These are phyloP conservation scores for Delichon dasypus DNA, from an alignment of 2,797 vertebrate species.

Conservation along the genomic window DNA sequence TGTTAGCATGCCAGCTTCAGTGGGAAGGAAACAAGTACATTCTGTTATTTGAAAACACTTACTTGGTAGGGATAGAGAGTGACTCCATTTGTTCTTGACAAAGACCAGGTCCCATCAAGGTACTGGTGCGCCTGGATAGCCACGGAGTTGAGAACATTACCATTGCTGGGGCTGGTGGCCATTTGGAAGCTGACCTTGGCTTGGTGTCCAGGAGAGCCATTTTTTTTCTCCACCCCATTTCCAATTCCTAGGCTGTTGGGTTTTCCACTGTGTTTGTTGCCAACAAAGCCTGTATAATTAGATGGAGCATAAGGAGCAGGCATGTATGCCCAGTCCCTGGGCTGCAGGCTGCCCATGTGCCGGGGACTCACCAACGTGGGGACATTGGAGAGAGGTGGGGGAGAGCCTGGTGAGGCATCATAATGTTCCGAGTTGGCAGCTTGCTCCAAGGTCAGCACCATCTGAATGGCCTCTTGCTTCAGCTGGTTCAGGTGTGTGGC, in stretches of 20 bases:
- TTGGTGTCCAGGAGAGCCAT: conserved; percentile 82
- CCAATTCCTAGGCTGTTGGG: conserved; percentile 82
- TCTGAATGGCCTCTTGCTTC: conserved; percentile 92
- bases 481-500: conserved; percentile 88
- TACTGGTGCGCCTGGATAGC: conserved; percentile 89
- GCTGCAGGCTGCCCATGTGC: conserved; percentile 74
- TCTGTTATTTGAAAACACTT: conserved; percentile 49
- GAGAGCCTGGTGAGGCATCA: conserved; percentile 86
- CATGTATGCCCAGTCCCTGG: conserved; percentile 81
- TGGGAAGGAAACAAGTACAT: fast-evolving
- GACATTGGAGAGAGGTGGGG: conserved; percentile 77
- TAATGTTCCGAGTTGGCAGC: conserved; percentile 80
- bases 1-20: neutral
- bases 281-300: conserved; percentile 77
- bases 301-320: conserved; percentile 76
- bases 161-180: conserved; percentile 84
- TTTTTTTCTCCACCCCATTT: conserved; percentile 88
- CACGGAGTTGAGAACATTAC: conserved; percentile 81
- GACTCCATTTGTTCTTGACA: conserved; percentile 84
- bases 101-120: conserved; percentile 82
- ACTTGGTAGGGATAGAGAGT: conserved; percentile 87
- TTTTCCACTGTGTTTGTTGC: conserved; percentile 82
- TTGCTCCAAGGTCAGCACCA: conserved; percentile 88
- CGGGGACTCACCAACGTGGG: conserved; percentile 75
- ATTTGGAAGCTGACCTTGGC: conserved; percentile 84